These are phyloP conservation scores for Pogonocichla stellata DNA, from an alignment of 2,113 vertebrate genomes.

Conservation along the genomic window DNA sequence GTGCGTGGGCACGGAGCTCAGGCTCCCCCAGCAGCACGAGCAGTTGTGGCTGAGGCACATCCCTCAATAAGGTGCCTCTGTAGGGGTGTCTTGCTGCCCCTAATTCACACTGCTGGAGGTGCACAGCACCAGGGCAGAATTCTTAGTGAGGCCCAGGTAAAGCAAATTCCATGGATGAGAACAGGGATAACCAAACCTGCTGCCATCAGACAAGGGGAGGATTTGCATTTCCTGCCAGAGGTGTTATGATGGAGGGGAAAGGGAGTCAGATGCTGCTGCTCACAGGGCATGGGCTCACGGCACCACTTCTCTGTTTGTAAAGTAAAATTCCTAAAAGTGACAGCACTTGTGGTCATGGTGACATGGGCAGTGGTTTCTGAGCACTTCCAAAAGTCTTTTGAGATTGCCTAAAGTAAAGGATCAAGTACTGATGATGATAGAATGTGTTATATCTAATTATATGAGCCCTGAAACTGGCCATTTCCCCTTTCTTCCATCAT, in stretches of 20 bases:
- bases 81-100: rapidly evolving
- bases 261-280: background rate
- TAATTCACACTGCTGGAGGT: rapidly evolving
- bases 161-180: background rate
- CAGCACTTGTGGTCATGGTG: background rate
- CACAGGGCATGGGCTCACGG: rapidly evolving
- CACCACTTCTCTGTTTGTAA: background rate
- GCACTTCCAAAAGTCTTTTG: background rate
- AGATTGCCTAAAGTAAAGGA: background rate
- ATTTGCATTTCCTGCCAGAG: background rate
- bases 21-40: rapidly evolving
- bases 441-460: background rate
- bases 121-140: rapidly evolving
- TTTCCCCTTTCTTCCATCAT: background rate
- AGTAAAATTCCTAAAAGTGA: background rate
- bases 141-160: background rate
- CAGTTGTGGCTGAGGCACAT: rapidly evolving
- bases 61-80: rapidly evolving
- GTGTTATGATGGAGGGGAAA: background rate
- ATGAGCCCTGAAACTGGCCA: background rate
- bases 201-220: background rate
- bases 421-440: background rate
- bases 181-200: background rate
- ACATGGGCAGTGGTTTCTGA: background rate
- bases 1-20: background rate